Base-by-base conservation (phyloP, 30 jellyfish, hydroid and myxozoan genomes). In the Turritopsis dohrnii region DNA sequence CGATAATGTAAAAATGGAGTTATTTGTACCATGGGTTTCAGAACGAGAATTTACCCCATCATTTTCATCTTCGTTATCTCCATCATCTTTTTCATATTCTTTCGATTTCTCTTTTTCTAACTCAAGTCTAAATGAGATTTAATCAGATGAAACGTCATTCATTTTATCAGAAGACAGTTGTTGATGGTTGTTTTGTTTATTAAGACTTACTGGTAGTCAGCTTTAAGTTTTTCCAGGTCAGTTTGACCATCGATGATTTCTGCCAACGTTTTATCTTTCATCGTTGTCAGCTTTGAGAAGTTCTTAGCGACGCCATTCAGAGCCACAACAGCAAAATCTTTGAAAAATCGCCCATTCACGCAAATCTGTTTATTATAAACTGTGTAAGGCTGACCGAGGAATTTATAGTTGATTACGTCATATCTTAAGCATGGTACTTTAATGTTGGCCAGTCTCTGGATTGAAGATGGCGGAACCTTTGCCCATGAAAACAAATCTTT, bases 301-400 rank as follows among this genome's bases (percentile, higher is more conserved):
- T 82, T 22, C 18, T 65, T 28, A 31, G 0, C 87, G 21, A 66
- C 80, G 1, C 80, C 80, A 21, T 80, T 29, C 20, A 80, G 7
- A 16, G 21, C 53, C 83, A 18, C 87, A 23, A 24, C 80, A 28
- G 87, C 87, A 21, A 80, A 80, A 31, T 80, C 80, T 23, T n/a
- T 52, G 80, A 80, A 80, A 29, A 52, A 80, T 8, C 66, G n/a
- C 0, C 71, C 66, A 53, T 80, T 80, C 24, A 80, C 53, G 71
- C 53, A 80, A 52, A 80, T 28, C 31, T 31, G 23, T 21, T 28
- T 80, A 52, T 80, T 66, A 16, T 53, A 24, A 18, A 80, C 71
- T 20, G 81, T 31, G 65, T 80, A 80, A 53, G 54, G 54, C 71
- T 80, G 53, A 54, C 87, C 79, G 25, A 80, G 71, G 28, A 41